A percentile compares a stretch with the other conserved stretches of the same genome.
phyloP scores from a whole-genome alignment of 2,797 vertebrate genomes.

The Balearica regulorum region DNA sequence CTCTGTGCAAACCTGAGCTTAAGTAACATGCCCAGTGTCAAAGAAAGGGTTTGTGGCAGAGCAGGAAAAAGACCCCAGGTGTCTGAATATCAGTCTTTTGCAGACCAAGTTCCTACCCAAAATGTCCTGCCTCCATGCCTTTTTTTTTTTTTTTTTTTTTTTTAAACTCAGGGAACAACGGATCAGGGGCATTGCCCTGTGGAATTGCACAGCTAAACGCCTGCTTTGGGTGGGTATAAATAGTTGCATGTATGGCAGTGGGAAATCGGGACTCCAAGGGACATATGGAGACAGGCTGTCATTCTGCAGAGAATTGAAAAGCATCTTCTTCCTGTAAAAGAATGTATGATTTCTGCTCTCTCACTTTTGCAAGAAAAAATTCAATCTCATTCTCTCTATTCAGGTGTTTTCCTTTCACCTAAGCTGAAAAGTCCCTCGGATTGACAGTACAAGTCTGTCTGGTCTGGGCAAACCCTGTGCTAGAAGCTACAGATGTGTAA shows the following conservation, averaged over 20 bases:
- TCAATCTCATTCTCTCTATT: background rate
- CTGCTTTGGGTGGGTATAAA: background rate
- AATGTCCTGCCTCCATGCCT: background rate
- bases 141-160: background rate
- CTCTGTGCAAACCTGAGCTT: background rate
- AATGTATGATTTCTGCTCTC: background rate
- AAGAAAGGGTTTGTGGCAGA: background rate
- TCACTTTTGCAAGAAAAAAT: background rate
- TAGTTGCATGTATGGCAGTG: background rate
- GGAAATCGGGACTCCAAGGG: background rate
- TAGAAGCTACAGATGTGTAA: background rate
- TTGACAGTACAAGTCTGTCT: background rate
- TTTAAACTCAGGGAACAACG: background rate
- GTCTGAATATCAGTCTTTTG: background rate
- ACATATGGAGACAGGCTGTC: background rate
- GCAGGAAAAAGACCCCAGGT: background rate
- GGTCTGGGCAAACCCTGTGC: background rate
- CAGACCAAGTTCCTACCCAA: background rate
- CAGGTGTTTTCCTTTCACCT: background rate
- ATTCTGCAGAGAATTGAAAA: background rate
- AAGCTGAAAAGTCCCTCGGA: background rate
- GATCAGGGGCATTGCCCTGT: background rate
- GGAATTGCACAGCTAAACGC: background rate
- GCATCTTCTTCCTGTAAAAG: background rate
- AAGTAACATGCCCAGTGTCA: background rate